Percentiles rank a stretch among this genome's conserved stretches.
Conservation (phyloP, 2,113 vertebrate genomes). For the Thryonomys swinderianus region DNA sequence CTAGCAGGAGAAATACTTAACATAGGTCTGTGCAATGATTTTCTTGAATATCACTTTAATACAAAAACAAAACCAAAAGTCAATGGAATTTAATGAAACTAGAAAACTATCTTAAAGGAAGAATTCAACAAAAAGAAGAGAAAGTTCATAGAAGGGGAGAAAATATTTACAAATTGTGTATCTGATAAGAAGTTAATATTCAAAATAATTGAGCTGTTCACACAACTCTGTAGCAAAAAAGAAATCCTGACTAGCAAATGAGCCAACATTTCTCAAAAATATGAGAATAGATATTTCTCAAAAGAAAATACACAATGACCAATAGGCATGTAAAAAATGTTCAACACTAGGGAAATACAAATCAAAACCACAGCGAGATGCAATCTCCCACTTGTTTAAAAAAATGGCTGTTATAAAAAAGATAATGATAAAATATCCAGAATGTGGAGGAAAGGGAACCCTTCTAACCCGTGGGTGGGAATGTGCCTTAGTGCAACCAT, state of each 20-base stretch:
- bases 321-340: neutral
- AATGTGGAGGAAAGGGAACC: neutral
- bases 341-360: neutral
- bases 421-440: neutral
- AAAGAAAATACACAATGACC: neutral
- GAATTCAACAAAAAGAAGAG: neutral
- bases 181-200: neutral
- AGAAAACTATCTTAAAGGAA: neutral
- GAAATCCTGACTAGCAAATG: neutral
- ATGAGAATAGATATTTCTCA: neutral
- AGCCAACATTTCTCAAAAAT: neutral
- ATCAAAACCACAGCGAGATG: neutral
- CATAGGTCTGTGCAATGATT: neutral
- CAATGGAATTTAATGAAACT: neutral
- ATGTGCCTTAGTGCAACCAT: too few relatives aligned
- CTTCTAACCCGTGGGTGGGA: too few relatives aligned
- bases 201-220: neutral
- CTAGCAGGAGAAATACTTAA: neutral
- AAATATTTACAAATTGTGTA: neutral
- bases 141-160: neutral
- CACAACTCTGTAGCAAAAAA: neutral
- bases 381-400: neutral
- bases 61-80: neutral
- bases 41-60: neutral
- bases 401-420: neutral